Percentiles rank a stretch among this genome's conserved stretches.
Conservation (phyloP, 2,888 invertebrate genomes). For the Chrysolina oricalcia region DNA sequence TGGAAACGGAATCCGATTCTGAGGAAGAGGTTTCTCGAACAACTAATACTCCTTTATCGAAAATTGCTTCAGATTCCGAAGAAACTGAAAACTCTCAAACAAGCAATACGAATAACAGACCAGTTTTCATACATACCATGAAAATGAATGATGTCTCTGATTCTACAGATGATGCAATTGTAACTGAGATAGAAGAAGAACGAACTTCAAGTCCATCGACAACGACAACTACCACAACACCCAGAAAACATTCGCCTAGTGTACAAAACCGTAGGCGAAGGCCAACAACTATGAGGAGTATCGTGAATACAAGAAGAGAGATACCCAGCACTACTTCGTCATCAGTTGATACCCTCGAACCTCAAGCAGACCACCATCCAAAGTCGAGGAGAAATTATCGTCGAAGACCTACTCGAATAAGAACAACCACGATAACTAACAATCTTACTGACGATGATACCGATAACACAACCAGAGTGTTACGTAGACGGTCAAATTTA, state of each 20-base stretch:
- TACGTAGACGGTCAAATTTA: slow-evolving; percentile 52
- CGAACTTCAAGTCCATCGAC: slow-evolving; percentile 3
- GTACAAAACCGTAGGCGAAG: slow-evolving; percentile 44
- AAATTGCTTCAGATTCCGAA: slow-evolving; percentile 48
- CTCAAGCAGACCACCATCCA: slow-evolving; percentile 34
- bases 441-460: slow-evolving; percentile 48
- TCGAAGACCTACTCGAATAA: slow-evolving; percentile 60
- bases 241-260: slow-evolving; percentile 41
- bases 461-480: slow-evolving; percentile 52
- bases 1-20: slow-evolving; percentile 53
- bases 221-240: slow-evolving; percentile 36
- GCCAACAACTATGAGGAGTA: slow-evolving; percentile 48
- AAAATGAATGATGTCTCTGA: not conserved
- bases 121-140: not conserved
- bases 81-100: slow-evolving; percentile 24
- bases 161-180: not conserved
- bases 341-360: slow-evolving; percentile 3
- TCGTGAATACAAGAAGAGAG: slow-evolving; percentile 32
- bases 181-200: not conserved
- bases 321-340: slow-evolving; percentile 3
- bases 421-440: slow-evolving; percentile 53
- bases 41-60: slow-evolving; percentile 56
- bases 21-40: slow-evolving; percentile 22
- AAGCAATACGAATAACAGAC: slow-evolving; percentile 30
- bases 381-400: slow-evolving; percentile 62